These are phyloP conservation scores for Standfussiana lucernea DNA, from an alignment of 2,888 invertebrate species.

Conservation along the genomic window DNA sequence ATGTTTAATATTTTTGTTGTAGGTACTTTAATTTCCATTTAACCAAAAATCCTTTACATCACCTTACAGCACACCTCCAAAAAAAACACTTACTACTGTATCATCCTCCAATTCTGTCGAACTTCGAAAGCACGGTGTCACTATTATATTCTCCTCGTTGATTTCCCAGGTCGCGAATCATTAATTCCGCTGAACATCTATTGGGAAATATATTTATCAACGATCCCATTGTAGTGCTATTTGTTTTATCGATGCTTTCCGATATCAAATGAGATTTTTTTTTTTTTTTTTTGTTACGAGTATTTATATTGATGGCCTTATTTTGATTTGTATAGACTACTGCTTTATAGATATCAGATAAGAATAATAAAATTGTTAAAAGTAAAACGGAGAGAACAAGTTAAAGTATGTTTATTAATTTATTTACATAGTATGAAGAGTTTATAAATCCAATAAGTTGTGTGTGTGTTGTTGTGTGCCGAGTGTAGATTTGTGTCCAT, in stretches of 20 bases:
- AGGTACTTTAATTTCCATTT: no score
- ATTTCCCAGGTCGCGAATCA: constrained; percentile 77
- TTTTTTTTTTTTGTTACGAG: constrained; percentile 1
- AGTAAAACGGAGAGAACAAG: neutral
- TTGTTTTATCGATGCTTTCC: constrained; percentile 31
- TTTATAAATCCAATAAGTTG: neutral
- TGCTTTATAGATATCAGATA: neutral
- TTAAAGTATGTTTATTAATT: neutral
- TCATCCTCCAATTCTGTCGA: neutral
- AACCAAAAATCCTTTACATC: no score
- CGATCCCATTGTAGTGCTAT: constrained; percentile 44
- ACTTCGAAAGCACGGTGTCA: constrained; percentile 57
- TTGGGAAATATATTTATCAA: constrained; percentile 75
- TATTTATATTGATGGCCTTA: neutral
- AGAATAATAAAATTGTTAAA: neutral
- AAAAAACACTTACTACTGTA: no score
- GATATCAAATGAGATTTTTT: constrained; percentile 30
- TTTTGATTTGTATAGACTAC: neutral
- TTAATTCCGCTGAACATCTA: constrained; percentile 71
- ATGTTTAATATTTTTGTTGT: no score
- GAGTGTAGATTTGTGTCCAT: neutral
- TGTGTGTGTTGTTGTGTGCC: neutral
- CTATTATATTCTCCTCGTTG: constrained; percentile 69
- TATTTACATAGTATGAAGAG: neutral
- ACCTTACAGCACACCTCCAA: no score